phyloP scores from a whole-genome alignment of 2,113 vertebrate species.

The Protobothrops mucrosquamatus region DNA sequence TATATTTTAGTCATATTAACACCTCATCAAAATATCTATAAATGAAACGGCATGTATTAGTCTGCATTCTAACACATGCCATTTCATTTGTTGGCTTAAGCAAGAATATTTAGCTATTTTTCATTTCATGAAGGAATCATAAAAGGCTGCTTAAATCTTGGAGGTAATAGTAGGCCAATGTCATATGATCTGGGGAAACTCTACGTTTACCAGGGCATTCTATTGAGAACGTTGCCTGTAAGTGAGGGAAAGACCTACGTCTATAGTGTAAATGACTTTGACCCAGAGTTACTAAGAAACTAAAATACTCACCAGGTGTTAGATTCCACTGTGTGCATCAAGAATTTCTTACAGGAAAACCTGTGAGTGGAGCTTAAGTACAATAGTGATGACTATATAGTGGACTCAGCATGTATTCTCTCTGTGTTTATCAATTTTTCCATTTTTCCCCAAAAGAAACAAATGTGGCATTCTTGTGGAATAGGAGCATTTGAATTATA shows the following conservation, averaged over 20 bases:
- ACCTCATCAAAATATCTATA: neutral
- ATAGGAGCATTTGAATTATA: neutral
- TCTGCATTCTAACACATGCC: neutral
- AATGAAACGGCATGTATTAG: too few species aligned
- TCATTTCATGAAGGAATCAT: neutral
- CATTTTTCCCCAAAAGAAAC: neutral
- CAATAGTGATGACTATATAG: neutral
- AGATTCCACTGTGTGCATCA: neutral
- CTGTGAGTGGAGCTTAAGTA: neutral
- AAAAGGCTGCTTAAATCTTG: neutral
- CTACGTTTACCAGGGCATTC: neutral
- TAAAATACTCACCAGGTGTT: neutral
- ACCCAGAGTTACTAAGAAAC: neutral
- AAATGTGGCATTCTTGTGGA: neutral
- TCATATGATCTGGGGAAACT: neutral
- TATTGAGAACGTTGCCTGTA: neutral
- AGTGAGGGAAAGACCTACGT: neutral
- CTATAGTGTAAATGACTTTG: neutral
- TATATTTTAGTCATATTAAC: neutral
- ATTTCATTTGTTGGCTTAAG: neutral
- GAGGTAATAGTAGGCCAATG: neutral
- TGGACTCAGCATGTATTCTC: neutral
- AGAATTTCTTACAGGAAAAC: neutral
- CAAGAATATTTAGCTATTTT: neutral
- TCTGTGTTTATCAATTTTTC: neutral